Evolutionary conservation across 2,113 vertebrate species (phyloP).

Genomic region (Rhineura floridana): DNA sequence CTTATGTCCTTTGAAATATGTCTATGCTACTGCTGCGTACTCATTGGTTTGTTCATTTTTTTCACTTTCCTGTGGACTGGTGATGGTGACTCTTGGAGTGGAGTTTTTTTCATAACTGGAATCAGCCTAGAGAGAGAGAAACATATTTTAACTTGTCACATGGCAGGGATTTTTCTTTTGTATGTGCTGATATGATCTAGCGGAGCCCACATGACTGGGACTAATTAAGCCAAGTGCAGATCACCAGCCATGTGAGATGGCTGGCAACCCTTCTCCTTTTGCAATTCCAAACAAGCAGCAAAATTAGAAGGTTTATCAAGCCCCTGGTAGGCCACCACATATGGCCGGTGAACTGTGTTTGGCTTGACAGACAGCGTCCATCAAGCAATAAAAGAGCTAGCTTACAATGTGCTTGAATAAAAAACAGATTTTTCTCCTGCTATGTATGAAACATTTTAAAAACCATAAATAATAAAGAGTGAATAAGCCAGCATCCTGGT

Average conservation of each 20-base stretch:
- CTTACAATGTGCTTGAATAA: background rate
- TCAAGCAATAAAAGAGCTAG: background rate
- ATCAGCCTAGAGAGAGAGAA: constrained; percentile 65
- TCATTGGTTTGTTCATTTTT: constrained; percentile 68
- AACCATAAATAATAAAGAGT: background rate
- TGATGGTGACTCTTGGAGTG: constrained; percentile 76
- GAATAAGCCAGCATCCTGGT: background rate
- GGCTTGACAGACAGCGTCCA: background rate
- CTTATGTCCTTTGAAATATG: constrained; percentile 4
- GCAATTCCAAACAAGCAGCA: background rate
- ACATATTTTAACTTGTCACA: background rate
- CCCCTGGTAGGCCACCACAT: background rate
- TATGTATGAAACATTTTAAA: background rate
- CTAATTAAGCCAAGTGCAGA: background rate
- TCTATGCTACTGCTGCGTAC: constrained; percentile 68
- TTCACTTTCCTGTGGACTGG: constrained; percentile 75
- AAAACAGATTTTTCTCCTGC: background rate
- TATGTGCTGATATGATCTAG: background rate
- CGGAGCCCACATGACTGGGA: no score
- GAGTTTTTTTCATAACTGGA: constrained; percentile 50
- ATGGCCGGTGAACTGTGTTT: background rate
- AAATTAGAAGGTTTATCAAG: background rate
- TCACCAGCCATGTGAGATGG: background rate
- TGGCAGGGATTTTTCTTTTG: constrained; percentile 8
- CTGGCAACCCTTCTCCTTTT: background rate